Evolutionary conservation across 2,888 invertebrate genomes (phyloP), one percentile per base, ranked within the genome.

Genomic region (Nomada hirtipes): DNA sequence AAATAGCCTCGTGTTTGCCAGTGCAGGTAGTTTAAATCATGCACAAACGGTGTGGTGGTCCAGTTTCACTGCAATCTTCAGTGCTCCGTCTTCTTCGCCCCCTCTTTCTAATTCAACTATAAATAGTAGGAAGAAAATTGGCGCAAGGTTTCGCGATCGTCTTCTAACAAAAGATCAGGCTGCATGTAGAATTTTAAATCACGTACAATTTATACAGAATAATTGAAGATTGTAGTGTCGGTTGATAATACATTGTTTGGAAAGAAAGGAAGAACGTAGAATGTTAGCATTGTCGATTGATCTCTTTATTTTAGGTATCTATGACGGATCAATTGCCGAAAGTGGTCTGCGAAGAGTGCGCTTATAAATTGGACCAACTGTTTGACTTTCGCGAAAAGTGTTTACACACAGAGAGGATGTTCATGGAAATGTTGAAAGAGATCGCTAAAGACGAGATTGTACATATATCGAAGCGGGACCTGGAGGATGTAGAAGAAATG

Each of bases 371-470:
- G 71, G 95, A 96, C 84, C 92, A 95, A 68, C 92, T 95, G 73
- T 95, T 94, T 87, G 95, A 95, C 71, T 95, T 96, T 90, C 94
- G 95, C 74, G 95, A 95, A 85, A 94, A 95, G 86, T 94, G 95
- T 84, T 87, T 95, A 42, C 94, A 94, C 76, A 95, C 95, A 0
- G 95, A 95, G 90, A 93, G 92, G 72, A 92, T 95, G 84, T 94
- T 95, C 70, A 91, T 92, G 79, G 91, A 92, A 75, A 94, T 94
- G 93, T 75, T 94, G n/a, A 94, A 94, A 50, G 90, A 89, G 29
- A 90, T 94, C 26, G 67, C 82, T 10, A 92, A 93, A 69, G 87
- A 90, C 0, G 91, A 90, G 4, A 84, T 87, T 3, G 88, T 89
- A 20, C 82, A 85, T 64, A 86, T 92, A 55, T 80, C 88, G 4